Base-by-base conservation (phyloP, 2,888 invertebrate species). In the Caradrina clavipalpis region DNA sequence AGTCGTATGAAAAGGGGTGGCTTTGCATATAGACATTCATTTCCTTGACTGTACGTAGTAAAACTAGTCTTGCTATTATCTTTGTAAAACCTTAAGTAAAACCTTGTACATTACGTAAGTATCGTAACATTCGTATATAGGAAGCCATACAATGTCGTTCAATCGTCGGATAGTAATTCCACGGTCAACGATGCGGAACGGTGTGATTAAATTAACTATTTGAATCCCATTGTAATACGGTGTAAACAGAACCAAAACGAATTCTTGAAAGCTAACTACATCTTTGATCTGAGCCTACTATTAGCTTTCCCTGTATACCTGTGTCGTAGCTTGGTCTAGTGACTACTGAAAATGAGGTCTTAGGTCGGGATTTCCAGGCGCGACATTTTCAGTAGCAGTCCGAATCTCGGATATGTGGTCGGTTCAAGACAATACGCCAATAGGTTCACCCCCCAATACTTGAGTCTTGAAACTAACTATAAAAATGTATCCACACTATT, bases 61-160 rank as follows among this genome's bases (percentile, higher is more conserved):
- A 2, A 39, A 13, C 39, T 39, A 10, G 13, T 11, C 13, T 39
- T 45, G 17, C 5, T 17, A 11, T 45, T 45, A 17, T 45, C 17
- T 45, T 45, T 17, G 45, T 45, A 45, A 4, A 17, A 17, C 45
- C 1, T 0, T 45, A 45, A 5, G 17, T 45, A 45, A 35, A 35
- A 35, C 35, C 0, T 35, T 11, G 42, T 15, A 1, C 45, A 45
- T 15, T 17, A 45, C 45, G 45, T 11, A 13, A 8, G 8, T 35
- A 35, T 35, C 35, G 35, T 35, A 1, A 35, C 7, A 35, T 35
- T 35, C 6, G 45, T 3, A 0, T 17, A 3, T 31, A 6, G 50
- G 71, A 73, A 73, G 61, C 77, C 77, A 21, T 21, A 31, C 4
- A 55, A 26, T n/a, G 22, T 21, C 42, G 35, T 11, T 58, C 35